phyloP scores from a whole-genome alignment of 2,797 vertebrate genomes.

The Erethizon dorsatum region DNA sequence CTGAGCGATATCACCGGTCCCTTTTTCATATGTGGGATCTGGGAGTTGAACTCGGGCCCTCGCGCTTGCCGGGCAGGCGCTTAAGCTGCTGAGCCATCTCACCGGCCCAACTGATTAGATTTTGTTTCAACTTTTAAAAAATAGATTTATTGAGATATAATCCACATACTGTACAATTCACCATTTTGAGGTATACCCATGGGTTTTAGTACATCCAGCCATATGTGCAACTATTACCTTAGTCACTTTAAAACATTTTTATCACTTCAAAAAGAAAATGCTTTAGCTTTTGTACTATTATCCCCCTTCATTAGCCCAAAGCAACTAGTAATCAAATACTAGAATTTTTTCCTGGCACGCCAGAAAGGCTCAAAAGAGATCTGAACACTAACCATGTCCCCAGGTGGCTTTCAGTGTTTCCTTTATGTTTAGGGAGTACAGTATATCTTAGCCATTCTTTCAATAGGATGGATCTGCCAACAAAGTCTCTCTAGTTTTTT shows the following conservation, averaged over 20 bases:
- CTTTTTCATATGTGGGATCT: too few relatives aligned
- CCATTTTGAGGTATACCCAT: background rate
- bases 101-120: background rate
- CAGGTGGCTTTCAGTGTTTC: background rate
- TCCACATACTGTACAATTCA: background rate
- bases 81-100: too few relatives aligned
- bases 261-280: slow-evolving; percentile 27
- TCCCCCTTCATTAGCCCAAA: background rate
- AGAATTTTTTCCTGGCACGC: background rate
- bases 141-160: background rate
- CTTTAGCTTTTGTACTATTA: background rate
- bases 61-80: too few relatives aligned
- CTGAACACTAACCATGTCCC: background rate
- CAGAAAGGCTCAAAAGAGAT: background rate
- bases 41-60: too few relatives aligned
- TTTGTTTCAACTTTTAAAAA: background rate
- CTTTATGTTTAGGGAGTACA: background rate
- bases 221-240: background rate
- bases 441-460: background rate
- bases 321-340: background rate
- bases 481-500: too few relatives aligned
- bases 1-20: too few relatives aligned
- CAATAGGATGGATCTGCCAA: background rate
- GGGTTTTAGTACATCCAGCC: background rate
- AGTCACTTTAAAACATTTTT: background rate